A percentile compares a stretch with the other conserved stretches of the same genome.
phyloP scores from a whole-genome alignment of 1,140 invertebrate genomes.

The Oreohelix idahoensis region DNA sequence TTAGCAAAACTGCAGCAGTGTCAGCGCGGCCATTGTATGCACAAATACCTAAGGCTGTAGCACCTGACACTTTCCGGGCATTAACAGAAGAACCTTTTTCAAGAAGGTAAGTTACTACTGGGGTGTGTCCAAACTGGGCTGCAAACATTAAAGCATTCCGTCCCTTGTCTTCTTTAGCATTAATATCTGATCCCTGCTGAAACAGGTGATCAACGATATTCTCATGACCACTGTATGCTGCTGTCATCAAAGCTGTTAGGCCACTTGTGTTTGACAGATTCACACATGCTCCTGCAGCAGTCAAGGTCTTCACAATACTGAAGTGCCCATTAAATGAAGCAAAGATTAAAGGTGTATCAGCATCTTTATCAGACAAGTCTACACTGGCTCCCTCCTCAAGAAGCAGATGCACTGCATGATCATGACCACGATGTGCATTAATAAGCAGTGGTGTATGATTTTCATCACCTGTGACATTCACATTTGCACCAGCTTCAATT shows the following conservation, averaged over 20 bases:
- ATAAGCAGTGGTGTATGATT: background rate
- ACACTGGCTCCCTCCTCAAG: conserved; percentile 34
- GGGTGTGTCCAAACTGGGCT: conserved; percentile 31
- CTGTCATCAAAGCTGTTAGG: conserved; percentile 40
- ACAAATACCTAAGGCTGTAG: conserved; percentile 28
- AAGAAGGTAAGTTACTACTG: conserved; percentile 9
- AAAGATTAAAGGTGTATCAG: conserved; percentile 46
- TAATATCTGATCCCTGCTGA: conserved; percentile 18
- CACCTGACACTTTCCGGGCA: conserved; percentile 27
- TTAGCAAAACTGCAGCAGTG: conserved; percentile 24
- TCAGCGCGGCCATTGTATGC: conserved; percentile 30
- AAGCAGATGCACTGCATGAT: conserved; percentile 27
- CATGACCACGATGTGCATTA: conserved; percentile 16
- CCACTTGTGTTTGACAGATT: conserved; percentile 38
- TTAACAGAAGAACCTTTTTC: background rate
- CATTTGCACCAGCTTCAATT: conserved; percentile 28
- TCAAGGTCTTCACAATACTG: conserved; percentile 30
- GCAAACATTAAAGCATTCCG: conserved; percentile 47
- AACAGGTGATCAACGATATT: conserved; percentile 31
- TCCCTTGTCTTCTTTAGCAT: conserved; percentile 36
- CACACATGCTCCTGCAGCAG: conserved; percentile 26
- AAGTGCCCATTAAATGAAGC: conserved; percentile 42
- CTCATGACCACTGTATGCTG: conserved; percentile 37
- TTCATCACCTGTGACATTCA: background rate
- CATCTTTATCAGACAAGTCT: conserved; percentile 40